Evolutionary conservation across 2,797 vertebrate species (phyloP).

Genomic region (Stomatorhinus walkeri): DNA sequence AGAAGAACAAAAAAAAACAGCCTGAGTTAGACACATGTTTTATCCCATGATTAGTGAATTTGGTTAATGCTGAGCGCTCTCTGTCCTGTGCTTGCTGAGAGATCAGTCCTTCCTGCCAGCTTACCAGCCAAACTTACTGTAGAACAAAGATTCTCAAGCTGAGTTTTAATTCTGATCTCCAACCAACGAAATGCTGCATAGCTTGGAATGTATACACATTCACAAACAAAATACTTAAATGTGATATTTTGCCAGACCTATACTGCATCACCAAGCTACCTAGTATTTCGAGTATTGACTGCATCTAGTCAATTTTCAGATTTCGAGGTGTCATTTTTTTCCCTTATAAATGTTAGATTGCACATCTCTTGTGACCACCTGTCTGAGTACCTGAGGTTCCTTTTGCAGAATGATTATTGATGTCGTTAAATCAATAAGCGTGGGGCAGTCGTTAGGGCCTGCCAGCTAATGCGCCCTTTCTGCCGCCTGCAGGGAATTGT

Average conservation of each 20-base stretch:
- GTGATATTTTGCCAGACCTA: neutral
- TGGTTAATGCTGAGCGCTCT: neutral
- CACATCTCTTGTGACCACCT: neutral
- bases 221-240: neutral
- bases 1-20: neutral
- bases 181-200: neutral
- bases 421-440: neutral
- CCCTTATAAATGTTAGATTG: neutral
- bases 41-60: neutral
- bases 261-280: neutral
- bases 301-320: neutral
- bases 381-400: neutral
- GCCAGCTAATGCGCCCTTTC: neutral
- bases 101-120: neutral
- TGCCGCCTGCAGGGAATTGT: neutral
- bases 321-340: neutral
- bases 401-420: neutral
- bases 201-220: neutral
- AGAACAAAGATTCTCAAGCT: neutral
- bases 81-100: neutral
- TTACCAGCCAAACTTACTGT: neutral
- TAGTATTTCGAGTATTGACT: neutral
- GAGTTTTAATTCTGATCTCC: neutral
- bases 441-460: neutral
- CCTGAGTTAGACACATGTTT: neutral